Conservation (phyloP, 2,888 invertebrate species). For the Dromius quadrimaculatus region DNA sequence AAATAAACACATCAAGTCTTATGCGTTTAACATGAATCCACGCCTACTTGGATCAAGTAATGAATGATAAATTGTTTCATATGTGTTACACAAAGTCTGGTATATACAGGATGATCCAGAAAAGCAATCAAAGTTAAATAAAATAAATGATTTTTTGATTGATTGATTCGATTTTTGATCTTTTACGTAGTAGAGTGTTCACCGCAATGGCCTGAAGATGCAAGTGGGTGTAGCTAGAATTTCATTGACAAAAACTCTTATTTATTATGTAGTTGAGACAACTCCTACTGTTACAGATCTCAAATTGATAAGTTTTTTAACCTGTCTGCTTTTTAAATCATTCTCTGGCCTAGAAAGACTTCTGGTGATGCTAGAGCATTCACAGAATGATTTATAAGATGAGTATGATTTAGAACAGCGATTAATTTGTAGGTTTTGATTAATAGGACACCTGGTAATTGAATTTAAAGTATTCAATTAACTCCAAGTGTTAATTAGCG, state of each 20-base stretch:
- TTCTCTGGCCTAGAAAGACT: slow-evolving; percentile 31
- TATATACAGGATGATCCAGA: too few relatives aligned
- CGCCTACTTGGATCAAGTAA: too few relatives aligned
- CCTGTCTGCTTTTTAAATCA: slow-evolving; percentile 27
- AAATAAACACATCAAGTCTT: too few relatives aligned
- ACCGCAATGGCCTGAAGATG: not conserved
- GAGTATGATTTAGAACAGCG: too few relatives aligned
- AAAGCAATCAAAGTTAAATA: too few relatives aligned
- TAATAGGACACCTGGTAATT: not conserved
- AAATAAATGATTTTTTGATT: too few relatives aligned
- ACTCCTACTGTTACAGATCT: slow-evolving; percentile 38
- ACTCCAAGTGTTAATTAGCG: too few relatives aligned
- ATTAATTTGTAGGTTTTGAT: not conserved
- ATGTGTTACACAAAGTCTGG: too few relatives aligned
- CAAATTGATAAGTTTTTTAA: slow-evolving; percentile 12
- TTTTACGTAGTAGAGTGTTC: not conserved
- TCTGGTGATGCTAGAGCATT: not conserved
- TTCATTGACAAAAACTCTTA: slow-evolving; percentile 38
- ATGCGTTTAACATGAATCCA: too few relatives aligned
- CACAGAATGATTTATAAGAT: not conserved
- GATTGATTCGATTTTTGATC: too few relatives aligned
- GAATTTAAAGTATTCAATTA: not conserved
- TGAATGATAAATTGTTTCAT: too few relatives aligned
- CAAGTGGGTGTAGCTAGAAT: not conserved
- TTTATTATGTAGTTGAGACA: slow-evolving; percentile 26